Conservation (phyloP, 92 coral and sea anemone species). For the Muricea muricata region DNA sequence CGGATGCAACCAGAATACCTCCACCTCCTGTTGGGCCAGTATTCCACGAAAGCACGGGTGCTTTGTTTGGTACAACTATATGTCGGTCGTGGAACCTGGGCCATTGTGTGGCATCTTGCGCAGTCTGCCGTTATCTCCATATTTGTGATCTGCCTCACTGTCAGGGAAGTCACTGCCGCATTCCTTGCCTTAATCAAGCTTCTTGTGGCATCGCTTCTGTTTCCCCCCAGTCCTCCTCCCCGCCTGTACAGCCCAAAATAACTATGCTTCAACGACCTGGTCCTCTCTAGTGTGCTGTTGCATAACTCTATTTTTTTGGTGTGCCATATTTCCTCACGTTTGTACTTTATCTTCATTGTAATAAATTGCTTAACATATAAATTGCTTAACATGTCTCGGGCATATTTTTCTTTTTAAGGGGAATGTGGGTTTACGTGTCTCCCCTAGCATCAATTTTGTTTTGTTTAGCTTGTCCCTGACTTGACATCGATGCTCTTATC, state of each 20-base stretch:
- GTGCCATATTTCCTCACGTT: too few relatives aligned
- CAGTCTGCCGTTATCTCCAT: constrained; percentile 8
- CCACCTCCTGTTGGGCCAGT: not conserved
- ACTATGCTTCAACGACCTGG: not conserved
- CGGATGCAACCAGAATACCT: not conserved
- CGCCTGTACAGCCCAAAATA: not conserved
- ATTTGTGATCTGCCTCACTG: not conserved
- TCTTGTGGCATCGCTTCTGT: not conserved
- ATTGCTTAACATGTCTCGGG: too few relatives aligned
- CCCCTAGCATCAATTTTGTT: too few relatives aligned
- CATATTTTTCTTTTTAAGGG: too few relatives aligned
- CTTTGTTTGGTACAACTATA: not conserved
- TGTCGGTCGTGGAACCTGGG: constrained; percentile 3
- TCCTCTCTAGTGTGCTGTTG: too few relatives aligned
- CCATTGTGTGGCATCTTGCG: not conserved
- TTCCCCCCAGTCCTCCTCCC: not conserved
- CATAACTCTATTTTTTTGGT: too few relatives aligned
- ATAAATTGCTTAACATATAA: too few relatives aligned
- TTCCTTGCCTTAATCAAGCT: not conserved
- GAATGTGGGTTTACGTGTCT: too few relatives aligned
- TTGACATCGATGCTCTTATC: too few relatives aligned
- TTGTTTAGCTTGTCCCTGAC: too few relatives aligned
- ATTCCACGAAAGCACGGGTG: not conserved
- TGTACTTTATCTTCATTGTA: too few relatives aligned
- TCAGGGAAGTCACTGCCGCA: not conserved